Evolutionary conservation across 2,113 vertebrate species (phyloP).

Genomic region (Microcebus murinus): DNA sequence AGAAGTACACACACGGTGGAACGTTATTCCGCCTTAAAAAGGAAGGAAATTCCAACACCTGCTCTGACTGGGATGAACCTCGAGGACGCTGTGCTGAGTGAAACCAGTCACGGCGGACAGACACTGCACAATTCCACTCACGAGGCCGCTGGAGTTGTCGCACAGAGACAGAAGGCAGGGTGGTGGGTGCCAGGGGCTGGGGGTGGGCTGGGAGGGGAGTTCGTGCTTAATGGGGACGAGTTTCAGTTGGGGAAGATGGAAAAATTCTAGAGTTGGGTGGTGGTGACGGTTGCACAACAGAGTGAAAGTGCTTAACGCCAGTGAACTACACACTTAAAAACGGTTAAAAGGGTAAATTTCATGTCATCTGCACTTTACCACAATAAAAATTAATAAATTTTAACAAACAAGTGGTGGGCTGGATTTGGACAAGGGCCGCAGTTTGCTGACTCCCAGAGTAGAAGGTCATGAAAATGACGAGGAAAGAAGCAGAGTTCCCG

Average conservation of each 20-base stretch:
- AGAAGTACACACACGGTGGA: not conserved
- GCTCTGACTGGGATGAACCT: too few relatives aligned
- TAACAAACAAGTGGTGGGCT: not conserved
- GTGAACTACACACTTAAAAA: too few relatives aligned
- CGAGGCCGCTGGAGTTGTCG: not conserved
- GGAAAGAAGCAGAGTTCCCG: not conserved
- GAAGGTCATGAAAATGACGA: fast-evolving
- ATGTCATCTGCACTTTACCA: not conserved
- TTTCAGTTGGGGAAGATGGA: not conserved
- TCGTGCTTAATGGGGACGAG: not conserved
- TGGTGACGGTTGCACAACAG: not conserved
- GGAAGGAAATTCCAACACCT: not conserved
- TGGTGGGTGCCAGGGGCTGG: not conserved
- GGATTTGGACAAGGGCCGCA: not conserved
- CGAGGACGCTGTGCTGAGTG: not conserved
- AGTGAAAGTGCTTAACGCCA: fast-evolving
- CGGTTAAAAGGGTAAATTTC: not conserved
- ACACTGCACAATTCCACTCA: too few relatives aligned
- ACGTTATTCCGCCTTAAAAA: not conserved
- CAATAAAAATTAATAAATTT: not conserved
- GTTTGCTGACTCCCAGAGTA: fast-evolving
- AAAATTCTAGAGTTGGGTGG: not conserved
- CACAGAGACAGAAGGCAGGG: not conserved
- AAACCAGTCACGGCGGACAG: not conserved
- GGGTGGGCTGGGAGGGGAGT: too few relatives aligned